Percentiles rank a stretch among this genome's conserved stretches.
Evolutionary conservation across 2,113 vertebrate species (phyloP).

Genomic region (Dipodomys spectabilis): DNA sequence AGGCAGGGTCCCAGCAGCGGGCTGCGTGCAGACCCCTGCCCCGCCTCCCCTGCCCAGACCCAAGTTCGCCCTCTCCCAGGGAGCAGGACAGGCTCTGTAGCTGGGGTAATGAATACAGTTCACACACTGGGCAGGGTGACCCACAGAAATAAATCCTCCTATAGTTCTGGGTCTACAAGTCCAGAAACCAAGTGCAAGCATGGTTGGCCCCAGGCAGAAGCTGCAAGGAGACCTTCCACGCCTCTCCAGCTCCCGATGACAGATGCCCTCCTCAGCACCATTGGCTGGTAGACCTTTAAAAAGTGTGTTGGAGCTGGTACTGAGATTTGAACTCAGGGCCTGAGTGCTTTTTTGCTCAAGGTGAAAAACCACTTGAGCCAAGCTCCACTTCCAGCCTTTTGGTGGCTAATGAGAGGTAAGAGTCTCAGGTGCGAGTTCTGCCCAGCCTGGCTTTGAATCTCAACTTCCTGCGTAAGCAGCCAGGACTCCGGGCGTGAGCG

Average conservation of each 20-base stretch:
- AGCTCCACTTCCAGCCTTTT: too few species aligned
- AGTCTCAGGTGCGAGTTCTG: too few species aligned
- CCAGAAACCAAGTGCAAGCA: not conserved
- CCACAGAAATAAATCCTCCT: not conserved
- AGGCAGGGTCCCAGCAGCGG: not conserved
- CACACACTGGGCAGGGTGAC: not conserved
- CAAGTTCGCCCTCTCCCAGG: not conserved
- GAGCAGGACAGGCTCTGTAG: not conserved
- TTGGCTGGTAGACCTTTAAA: too few species aligned
- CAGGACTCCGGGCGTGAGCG: not conserved
- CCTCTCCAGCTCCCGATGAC: not conserved
- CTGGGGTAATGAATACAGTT: rapidly evolving
- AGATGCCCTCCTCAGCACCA: not conserved
- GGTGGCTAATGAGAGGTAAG: too few species aligned
- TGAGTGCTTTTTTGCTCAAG: too few species aligned
- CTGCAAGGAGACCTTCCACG: rapidly evolving
- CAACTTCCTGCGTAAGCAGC: too few species aligned
- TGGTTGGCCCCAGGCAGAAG: not conserved
- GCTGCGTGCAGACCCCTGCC: not conserved
- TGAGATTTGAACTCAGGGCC: too few species aligned
- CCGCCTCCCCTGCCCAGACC: not conserved
- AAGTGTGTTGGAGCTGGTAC: too few species aligned
- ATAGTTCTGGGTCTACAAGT: not conserved
- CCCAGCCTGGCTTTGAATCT: too few species aligned
- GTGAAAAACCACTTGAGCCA: too few species aligned